Evolutionary conservation across 2,888 invertebrate genomes (phyloP), one percentile per base, ranked within the genome.

Genomic region (Biston stratarius): DNA sequence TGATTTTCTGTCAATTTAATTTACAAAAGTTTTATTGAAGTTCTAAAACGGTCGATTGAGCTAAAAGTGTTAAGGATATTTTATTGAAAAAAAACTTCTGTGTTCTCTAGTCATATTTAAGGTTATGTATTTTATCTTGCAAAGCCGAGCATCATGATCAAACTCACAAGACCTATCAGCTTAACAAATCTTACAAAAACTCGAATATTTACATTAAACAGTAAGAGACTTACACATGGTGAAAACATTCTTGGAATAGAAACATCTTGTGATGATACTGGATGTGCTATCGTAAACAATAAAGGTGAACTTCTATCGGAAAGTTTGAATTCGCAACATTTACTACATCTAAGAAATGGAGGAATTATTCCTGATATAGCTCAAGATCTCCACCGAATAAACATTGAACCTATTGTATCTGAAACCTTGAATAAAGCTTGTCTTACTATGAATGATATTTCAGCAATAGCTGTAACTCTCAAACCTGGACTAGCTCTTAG

Each of bases 251-350:
- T 99, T 63, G 99, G 99, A n/a, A 99, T 99, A 79, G 99, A 99
- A 95, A 98, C 99, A 3, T 99, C 99, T 64, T 99, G 99, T 85
- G 99, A 99, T 94, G 99, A 99, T 83, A 99, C 99, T 0, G 99
- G 98, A 12, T 97, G 97, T 83, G 99, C 98, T 40, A 95, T 99
- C 74, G 96, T 99, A 8, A 96, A 97, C 87, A 94, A 92, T 12
- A 83, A 95, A 67, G 97, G 97, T 34, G 92, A 95, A 74, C 93
- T 99, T 73, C 84, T 98, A 51, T 97, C 97, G n/a, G 98, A 99
- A 92, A 95, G 96, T 48, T 87, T 97, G 56, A 90, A 96, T 82
- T 98, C 98, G 0, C 99, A 99, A 88, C 96, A 96, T 75, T 85
- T 96, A 73, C 94, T 95, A 64, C 97, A 98, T 88, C 91, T 97